Percentiles rank a stretch among this genome's conserved stretches.
phyloP scores from a whole-genome alignment of 2,113 vertebrate species.

The Numida meleagris region DNA sequence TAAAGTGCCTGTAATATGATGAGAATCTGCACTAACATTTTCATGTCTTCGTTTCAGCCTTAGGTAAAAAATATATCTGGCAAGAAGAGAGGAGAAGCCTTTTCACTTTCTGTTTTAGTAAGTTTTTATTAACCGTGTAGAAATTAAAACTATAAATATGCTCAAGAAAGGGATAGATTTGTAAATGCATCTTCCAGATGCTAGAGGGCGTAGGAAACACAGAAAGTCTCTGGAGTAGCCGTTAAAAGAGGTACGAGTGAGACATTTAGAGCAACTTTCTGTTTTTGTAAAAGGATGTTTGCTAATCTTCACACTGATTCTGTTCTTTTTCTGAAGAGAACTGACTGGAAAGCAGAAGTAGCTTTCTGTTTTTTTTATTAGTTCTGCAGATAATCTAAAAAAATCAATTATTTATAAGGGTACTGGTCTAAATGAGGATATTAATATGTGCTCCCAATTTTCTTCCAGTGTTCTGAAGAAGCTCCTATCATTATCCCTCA shows the following conservation, averaged over 20 bases:
- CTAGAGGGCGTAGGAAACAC: conserved; percentile 69
- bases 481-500: background rate
- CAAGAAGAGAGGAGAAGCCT: background rate
- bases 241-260: background rate
- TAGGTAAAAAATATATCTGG: background rate
- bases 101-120: background rate
- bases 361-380: background rate
- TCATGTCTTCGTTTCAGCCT: background rate
- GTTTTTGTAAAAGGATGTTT: background rate
- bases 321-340: background rate
- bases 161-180: background rate
- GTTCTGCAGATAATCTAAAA: background rate
- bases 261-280: background rate
- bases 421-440: background rate
- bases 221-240: background rate
- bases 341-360: background rate
- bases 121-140: background rate
- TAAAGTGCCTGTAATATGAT: background rate
- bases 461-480: background rate
- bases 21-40: background rate
- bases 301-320: background rate
- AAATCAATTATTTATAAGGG: background rate
- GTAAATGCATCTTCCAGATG: conserved; percentile 56
- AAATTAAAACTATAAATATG: background rate
- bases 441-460: background rate